Conservation (phyloP, 2,113 vertebrate genomes). For the Ploceus nigricollis region DNA sequence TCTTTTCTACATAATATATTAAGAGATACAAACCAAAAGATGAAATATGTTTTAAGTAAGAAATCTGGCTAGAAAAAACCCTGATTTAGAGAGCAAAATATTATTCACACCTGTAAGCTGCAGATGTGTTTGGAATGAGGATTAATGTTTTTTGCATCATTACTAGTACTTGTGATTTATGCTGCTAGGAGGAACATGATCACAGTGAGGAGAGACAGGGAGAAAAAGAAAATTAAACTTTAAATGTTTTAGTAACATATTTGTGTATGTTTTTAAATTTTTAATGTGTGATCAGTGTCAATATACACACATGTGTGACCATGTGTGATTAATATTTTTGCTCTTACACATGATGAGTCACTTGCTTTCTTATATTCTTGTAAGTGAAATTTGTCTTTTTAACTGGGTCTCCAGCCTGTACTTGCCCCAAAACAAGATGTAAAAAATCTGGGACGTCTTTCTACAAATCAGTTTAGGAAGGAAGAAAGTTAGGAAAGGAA, state of each 20-base stretch:
- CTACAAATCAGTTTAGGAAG: background rate
- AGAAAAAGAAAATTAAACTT: background rate
- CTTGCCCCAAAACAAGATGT: background rate
- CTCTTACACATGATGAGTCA: background rate
- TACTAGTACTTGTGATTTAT: background rate
- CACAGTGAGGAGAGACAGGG: background rate
- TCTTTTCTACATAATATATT: background rate
- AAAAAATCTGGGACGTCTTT: background rate
- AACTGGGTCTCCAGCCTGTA: background rate
- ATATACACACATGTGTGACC: background rate
- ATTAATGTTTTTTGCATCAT: background rate
- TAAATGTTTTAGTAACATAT: background rate
- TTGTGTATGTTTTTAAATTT: background rate
- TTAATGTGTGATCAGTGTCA: background rate
- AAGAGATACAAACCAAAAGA: background rate
- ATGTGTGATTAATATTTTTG: background rate
- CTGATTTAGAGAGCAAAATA: background rate
- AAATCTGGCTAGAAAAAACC: background rate
- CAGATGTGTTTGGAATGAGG: background rate
- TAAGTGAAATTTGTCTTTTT: background rate
- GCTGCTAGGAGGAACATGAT: background rate
- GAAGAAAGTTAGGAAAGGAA: background rate
- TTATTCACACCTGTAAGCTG: slow-evolving; percentile 21
- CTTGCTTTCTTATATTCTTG: background rate
- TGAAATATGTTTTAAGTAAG: background rate